A percentile compares a stretch with the other conserved stretches of the same genome.
Evolutionary conservation across 2,113 vertebrate species (phyloP).

Genomic region (Leptobrachium ailaonicum): DNA sequence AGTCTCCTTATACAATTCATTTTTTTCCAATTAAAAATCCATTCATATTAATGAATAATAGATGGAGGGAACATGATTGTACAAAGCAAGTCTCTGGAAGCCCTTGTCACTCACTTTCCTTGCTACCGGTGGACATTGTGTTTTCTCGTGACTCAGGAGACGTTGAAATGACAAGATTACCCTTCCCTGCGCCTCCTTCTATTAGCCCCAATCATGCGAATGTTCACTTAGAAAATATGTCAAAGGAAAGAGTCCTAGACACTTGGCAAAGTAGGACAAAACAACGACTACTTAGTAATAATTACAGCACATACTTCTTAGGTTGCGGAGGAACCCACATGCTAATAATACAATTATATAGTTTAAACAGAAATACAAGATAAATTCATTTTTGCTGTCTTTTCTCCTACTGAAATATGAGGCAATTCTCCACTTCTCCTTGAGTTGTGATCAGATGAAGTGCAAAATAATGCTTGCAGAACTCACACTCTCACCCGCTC

Average conservation of each 20-base stretch:
- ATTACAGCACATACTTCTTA: background rate
- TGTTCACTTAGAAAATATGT: background rate
- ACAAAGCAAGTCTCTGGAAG: constrained; percentile 25
- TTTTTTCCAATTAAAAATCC: constrained; percentile 50
- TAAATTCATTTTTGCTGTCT: background rate
- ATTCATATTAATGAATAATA: constrained; percentile 48
- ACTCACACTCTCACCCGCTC: too few relatives aligned
- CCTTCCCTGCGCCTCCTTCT: background rate
- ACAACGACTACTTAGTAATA: background rate
- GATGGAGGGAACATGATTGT: constrained; percentile 34
- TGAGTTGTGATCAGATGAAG: too few relatives aligned
- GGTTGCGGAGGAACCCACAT: background rate
- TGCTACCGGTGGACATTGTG: background rate
- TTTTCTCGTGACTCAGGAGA: constrained; percentile 13
- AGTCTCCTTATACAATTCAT: constrained; percentile 46
- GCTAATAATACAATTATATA: background rate
- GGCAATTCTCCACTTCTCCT: too few relatives aligned
- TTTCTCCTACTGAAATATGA: too few relatives aligned
- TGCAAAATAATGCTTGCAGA: too few relatives aligned
- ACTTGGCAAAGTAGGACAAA: background rate
- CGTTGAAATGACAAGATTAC: constrained; percentile 1
- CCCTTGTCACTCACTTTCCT: constrained; percentile 33
- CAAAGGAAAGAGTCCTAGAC: background rate
- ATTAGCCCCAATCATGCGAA: background rate
- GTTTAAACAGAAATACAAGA: background rate